phyloP scores from a whole-genome alignment of 2,797 vertebrate genomes.

The Channallabes apus region DNA sequence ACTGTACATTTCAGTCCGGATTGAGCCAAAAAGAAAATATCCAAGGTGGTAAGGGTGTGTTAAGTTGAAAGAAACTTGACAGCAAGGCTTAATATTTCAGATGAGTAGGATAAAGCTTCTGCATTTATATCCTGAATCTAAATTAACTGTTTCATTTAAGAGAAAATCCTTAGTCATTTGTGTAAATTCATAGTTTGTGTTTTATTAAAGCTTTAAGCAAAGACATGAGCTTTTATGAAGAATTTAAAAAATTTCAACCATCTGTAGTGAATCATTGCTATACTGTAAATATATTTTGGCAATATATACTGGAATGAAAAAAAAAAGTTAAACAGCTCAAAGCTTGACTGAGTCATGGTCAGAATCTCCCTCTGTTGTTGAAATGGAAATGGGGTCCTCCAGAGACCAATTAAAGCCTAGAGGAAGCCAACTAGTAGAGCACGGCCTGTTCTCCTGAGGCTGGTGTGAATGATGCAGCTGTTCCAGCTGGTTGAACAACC shows the following conservation, averaged over 20 bases:
- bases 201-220: background rate
- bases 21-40: constrained; percentile 66
- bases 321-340: constrained; percentile 7
- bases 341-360: background rate
- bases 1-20: constrained; percentile 44
- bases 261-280: background rate
- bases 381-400: constrained; percentile 51
- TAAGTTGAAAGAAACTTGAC: constrained; percentile 2
- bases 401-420: constrained; percentile 70
- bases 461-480: constrained; percentile 60
- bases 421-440: constrained; percentile 55
- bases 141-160: background rate
- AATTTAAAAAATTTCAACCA: background rate
- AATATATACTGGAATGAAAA: background rate
- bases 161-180: background rate
- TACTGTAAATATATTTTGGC: background rate
- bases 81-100: constrained; percentile 18
- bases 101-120: background rate
- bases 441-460: constrained; percentile 60
- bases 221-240: background rate
- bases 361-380: constrained; percentile 1
- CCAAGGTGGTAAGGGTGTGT: constrained; percentile 49
- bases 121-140: background rate
- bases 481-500: constrained; percentile 22
- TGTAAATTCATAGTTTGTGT: background rate